Conservation (phyloP, 64 coral and sea anemone species). For the Montipora efflorescens region DNA sequence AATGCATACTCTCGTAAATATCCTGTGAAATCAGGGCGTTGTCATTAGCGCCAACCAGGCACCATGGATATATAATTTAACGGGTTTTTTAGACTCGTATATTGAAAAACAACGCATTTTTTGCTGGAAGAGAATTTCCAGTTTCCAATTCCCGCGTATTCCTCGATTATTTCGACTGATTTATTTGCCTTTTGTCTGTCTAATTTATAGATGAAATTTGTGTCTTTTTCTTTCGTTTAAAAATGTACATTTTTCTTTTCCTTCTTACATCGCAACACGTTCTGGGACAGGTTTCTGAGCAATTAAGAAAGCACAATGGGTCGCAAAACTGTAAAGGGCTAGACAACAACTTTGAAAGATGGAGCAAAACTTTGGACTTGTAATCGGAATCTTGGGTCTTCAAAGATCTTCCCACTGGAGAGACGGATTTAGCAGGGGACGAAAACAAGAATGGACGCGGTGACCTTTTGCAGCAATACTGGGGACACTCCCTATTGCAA, state of each 20-base stretch:
- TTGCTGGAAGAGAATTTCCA: too few species aligned
- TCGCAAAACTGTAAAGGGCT: slow-evolving; percentile 3
- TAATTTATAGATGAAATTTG: background rate
- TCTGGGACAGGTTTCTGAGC: slow-evolving; percentile 13
- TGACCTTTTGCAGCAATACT: background rate
- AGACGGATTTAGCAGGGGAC: background rate
- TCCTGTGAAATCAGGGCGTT: too few species aligned
- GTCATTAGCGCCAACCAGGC: too few species aligned
- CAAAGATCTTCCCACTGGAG: slow-evolving; percentile 17
- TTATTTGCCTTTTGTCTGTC: too few species aligned
- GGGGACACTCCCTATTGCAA: background rate
- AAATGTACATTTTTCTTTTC: slow-evolving; percentile 37
- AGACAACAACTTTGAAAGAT: slow-evolving; percentile 19
- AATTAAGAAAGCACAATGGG: background rate
- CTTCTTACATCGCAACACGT: background rate
- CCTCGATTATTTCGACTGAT: too few species aligned
- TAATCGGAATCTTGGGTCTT: background rate
- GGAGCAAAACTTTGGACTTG: slow-evolving; percentile 14
- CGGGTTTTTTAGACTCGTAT: too few species aligned
- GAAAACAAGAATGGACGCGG: background rate
- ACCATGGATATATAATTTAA: too few species aligned
- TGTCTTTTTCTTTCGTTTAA: slow-evolving; percentile 18
- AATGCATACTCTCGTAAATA: too few species aligned
- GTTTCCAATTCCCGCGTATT: too few species aligned
- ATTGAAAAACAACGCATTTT: too few species aligned